Percentiles rank a stretch among this genome's conserved stretches.
These are phyloP conservation scores for Hystrix cristata DNA, from an alignment of 2,113 vertebrate species.

Conservation along the genomic window DNA sequence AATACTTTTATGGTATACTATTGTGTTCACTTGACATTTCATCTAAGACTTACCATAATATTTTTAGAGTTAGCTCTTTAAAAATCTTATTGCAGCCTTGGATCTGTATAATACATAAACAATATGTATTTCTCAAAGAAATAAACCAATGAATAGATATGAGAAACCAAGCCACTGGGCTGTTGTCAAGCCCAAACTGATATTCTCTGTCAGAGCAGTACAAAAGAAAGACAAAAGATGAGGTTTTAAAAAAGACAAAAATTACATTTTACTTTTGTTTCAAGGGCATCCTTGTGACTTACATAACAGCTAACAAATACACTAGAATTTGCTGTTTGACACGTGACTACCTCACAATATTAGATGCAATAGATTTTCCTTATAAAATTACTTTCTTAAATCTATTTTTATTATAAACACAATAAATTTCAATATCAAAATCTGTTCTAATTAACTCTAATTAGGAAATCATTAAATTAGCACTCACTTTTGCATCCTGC, in stretches of 20 bases:
- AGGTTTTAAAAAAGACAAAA: background rate
- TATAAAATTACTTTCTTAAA: background rate
- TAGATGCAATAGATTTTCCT: background rate
- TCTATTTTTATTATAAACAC: constrained; percentile 20
- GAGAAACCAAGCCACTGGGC: background rate
- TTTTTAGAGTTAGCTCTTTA: constrained; percentile 7
- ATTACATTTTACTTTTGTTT: constrained; percentile 26
- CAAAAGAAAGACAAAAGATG: background rate
- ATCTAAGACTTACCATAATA: background rate
- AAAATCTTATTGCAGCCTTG: background rate
- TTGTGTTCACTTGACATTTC: background rate
- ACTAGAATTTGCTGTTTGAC: background rate
- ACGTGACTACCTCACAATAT: background rate
- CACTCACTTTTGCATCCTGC: background rate
- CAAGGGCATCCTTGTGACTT: background rate
- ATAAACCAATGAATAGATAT: background rate
- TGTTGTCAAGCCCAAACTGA: background rate
- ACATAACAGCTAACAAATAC: background rate
- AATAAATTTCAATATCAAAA: background rate
- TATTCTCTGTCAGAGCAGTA: background rate
- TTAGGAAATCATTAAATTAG: background rate
- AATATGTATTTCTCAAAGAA: constrained; percentile 10
- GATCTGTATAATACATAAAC: background rate
- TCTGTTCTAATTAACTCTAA: background rate
- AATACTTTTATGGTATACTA: background rate